Evolutionary conservation across 1,140 invertebrate species (phyloP), one percentile per base, ranked within the genome.

Genomic region (Ptiloglossa arizonensis): DNA sequence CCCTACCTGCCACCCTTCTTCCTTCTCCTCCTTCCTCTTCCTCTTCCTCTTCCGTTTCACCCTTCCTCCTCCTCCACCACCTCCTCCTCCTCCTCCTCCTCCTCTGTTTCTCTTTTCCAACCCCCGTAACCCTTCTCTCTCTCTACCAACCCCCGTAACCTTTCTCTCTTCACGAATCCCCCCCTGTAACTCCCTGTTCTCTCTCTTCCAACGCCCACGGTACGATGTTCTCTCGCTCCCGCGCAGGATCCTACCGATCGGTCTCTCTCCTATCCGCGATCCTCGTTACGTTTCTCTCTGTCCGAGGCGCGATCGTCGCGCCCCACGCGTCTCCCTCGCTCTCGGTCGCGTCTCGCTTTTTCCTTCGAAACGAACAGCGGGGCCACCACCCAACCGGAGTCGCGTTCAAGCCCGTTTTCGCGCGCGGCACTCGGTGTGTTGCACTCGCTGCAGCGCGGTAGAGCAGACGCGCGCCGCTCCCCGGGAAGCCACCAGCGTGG

Each of bases 21-120:
- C 79, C 46, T 76, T 60, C 60, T 59, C 90, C 90, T 90, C 89
- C 86, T 89, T 89, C 88, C 88, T 89, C 80, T 70, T 68, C 57
- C 72, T 74, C 64, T 72, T 78, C 73, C 68, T 79, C 41, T 54
- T 67, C 50, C 59, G 66, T 83, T 86, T 35, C 86, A 83, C 59
- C 80, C 87, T 74, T 88, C 90, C 80, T 76, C 89, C 91, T 56
- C 63, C 41, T 59, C 76, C 17, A 29, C 29, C 73, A n/a, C 50
- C 67, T 67, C 90, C 72, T 66, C 59, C 44, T 52, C 62, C 54
- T 68, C 59, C 19, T 29, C 46, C 62, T 57, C 74, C 27, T 79
- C 35, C 41, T 32, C 1, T 63, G n/a, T 59, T 52, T 62, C 70
- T 59, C 64, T 56, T 29, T 19, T 38, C 32, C 32, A n/a, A n/a